Percentiles rank a stretch among this genome's conserved stretches.
Conservation (phyloP, 2,888 invertebrate species). For the Myathropa florea region DNA sequence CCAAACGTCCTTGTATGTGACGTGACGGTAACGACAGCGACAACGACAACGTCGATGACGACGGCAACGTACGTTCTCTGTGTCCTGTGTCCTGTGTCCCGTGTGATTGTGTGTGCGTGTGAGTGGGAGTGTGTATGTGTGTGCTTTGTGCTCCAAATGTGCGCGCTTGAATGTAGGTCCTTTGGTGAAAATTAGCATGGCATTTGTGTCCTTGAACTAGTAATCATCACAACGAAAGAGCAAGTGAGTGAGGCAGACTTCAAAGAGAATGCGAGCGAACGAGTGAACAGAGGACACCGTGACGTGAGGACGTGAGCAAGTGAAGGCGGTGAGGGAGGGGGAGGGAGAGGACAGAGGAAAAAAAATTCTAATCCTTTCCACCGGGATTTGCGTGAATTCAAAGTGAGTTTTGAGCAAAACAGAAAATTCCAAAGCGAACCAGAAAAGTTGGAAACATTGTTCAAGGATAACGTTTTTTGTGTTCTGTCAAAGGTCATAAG, state of each 20-base stretch:
- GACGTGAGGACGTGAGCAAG: too few relatives aligned
- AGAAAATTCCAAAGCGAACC: constrained; percentile 7
- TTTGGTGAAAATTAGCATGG: constrained; percentile 69
- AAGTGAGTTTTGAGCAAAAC: constrained; percentile 26
- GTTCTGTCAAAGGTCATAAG: constrained; percentile 64
- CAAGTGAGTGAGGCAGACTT: constrained; percentile 55
- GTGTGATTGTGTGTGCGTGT: neutral
- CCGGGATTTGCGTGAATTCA: constrained; percentile 33
- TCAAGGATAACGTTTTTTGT: constrained; percentile 60
- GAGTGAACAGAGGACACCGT: neutral
- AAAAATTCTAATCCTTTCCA: constrained; percentile 59
- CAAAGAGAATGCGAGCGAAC: constrained; percentile 33
- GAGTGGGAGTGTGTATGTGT: constrained; percentile 1
- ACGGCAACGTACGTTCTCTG: neutral
- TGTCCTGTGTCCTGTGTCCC: constrained; percentile 25
- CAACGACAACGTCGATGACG: constrained; percentile 29
- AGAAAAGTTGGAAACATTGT: constrained; percentile 62
- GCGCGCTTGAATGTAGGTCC: constrained; percentile 64
- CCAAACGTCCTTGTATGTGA: constrained; percentile 36
- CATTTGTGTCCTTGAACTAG: constrained; percentile 71
- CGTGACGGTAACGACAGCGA: neutral
- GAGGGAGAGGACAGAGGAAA: neutral
- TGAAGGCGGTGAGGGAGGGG: constrained; percentile 10
- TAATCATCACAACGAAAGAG: constrained; percentile 66
- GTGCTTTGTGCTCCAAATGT: constrained; percentile 33